Evolutionary conservation across 1,140 invertebrate genomes (phyloP), one percentile per base, ranked within the genome.

Genomic region (Phenacoccus solenopsis): DNA sequence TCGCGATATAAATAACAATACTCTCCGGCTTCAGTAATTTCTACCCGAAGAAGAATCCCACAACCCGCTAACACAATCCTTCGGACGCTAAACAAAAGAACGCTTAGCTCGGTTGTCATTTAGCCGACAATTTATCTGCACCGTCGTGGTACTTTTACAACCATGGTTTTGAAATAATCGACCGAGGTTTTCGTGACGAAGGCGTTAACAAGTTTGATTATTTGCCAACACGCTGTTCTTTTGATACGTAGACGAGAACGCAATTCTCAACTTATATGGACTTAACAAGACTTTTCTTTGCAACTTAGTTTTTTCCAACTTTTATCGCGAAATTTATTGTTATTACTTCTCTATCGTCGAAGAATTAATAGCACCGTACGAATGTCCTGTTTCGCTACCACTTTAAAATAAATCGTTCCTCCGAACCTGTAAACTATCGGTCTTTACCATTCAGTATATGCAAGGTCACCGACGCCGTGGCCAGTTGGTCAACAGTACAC

Each of bases 131-230:
- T 64, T 64, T 64, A 64, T 64, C 59, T 27, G 25, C 20, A 22
- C 59, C 21, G 25, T 10, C 25, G 56, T 16, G 59, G 9, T 38
- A 9, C n/a, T 27, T 27, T 64, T 64, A 24, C 10, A 64, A 64
- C 21, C 59, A 64, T 24, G 7, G 25, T 64, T 64, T 64, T 64
- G 21, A 64, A 27, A 64, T 64, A 64, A 64, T 22, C 59, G 21
- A 24, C 20, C n/a, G 25, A 24, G 25, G 59, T 9, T 64, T 64
- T 64, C 59, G 21, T 64, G 59, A 64, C 59, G 59, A 22, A 10
- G 10, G 59, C 59, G 59, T 64, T 64, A 64, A 64, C 59, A 64
- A 64, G 59, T 64, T 64, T 64, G 59, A 64, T 64, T 64, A 64
- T 64, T 64, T 64, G 59, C 59, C 59, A 64, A 64, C 21, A 64